Conservation (phyloP, 1,140 invertebrate genomes). For the Uloborus diversus region DNA sequence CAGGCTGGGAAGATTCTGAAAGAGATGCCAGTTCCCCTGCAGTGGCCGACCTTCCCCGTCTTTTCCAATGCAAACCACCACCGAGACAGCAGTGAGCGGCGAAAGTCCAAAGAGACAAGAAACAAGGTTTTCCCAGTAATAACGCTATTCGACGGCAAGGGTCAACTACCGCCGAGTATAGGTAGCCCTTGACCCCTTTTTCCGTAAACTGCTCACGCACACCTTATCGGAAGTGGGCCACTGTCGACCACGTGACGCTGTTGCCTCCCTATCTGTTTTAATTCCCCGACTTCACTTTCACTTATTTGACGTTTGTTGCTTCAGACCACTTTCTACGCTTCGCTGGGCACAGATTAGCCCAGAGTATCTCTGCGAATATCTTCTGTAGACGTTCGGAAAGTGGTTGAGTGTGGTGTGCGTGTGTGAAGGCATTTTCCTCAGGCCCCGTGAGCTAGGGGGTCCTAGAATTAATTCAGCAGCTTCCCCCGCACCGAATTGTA, state of each 20-base stretch:
- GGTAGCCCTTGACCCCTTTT: slow-evolving; percentile 48
- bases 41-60: not conserved
- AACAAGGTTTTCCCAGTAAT: not conserved
- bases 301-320: slow-evolving; percentile 20
- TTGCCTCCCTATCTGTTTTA: slow-evolving; percentile 3
- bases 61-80: not conserved
- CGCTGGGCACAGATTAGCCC: slow-evolving; percentile 24
- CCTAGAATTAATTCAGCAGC: no score
- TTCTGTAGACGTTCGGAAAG: no score
- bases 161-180: slow-evolving; percentile 35
- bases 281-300: slow-evolving; percentile 14
- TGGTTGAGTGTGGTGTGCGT: no score
- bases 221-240: slow-evolving; percentile 44
- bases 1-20: not conserved
- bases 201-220: not conserved
- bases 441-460: no score
- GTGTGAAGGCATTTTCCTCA: no score
- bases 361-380: not conserved
- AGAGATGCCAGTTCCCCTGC: not conserved
- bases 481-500: no score
- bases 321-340: slow-evolving; percentile 42
- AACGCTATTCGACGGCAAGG: slow-evolving; percentile 8
- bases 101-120: not conserved
- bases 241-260: slow-evolving; percentile 38
- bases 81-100: not conserved